Percentiles rank a stretch among this genome's conserved stretches.
phyloP scores from a whole-genome alignment of 2,888 invertebrate genomes.

The Lycophotia porphyrea region DNA sequence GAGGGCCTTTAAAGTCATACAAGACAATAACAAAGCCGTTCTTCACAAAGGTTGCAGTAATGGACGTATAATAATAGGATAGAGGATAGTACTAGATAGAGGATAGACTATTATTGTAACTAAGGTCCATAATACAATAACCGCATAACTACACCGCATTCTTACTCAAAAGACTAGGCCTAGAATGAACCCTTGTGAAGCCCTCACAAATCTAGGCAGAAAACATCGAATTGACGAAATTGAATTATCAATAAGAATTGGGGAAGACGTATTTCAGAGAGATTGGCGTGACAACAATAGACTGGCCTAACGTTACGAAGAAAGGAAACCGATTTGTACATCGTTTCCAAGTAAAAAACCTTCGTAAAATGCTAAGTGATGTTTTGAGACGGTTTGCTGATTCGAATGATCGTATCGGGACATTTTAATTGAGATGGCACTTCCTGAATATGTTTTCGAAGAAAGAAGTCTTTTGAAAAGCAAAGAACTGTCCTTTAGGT shows the following conservation, averaged over 20 bases:
- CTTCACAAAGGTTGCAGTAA: constrained; percentile 37
- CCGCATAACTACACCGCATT: neutral
- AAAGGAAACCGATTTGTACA: constrained; percentile 34
- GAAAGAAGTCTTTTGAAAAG: neutral
- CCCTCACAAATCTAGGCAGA: neutral
- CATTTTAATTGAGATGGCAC: constrained; percentile 9
- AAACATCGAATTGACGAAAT: neutral
- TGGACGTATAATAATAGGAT: constrained; percentile 30
- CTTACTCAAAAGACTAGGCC: neutral
- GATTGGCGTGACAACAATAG: constrained; percentile 27
- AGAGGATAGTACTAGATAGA: neutral
- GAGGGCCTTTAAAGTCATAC: constrained; percentile 39
- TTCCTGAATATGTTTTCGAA: neutral
- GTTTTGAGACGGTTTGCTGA: constrained; percentile 2
- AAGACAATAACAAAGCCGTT: constrained; percentile 46
- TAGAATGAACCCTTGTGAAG: neutral
- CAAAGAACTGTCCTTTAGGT: neutral
- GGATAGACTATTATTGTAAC: constrained; percentile 2
- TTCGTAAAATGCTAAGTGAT: constrained; percentile 1
- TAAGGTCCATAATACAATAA: neutral
- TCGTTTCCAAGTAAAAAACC: constrained; percentile 10
- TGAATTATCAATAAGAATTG: constrained; percentile 10
- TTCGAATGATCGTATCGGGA: constrained; percentile 5
- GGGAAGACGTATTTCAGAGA: neutral
- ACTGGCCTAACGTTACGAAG: constrained; percentile 1